Conservation (phyloP, 2,113 vertebrate species). For the Apodemus speciosus region DNA sequence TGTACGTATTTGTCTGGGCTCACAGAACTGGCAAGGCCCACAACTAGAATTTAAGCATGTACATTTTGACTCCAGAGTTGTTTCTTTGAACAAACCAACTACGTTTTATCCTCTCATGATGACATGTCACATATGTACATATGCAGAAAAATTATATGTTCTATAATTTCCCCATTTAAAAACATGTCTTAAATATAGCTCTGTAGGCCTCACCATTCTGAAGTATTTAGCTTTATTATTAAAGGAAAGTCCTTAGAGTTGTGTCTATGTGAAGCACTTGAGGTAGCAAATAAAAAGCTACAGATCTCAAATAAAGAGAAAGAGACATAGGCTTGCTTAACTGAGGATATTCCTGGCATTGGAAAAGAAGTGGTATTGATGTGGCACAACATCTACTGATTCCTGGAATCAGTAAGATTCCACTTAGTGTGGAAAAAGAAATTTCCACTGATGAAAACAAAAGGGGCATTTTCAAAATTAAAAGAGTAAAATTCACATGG, state of each 20-base stretch:
- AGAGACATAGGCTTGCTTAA: not conserved
- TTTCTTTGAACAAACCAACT: not conserved
- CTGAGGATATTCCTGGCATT: not conserved
- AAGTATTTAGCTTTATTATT: slow-evolving; percentile 3
- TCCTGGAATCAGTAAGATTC: too few relatives aligned
- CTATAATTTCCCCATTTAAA: not conserved
- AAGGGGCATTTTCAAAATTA: not conserved
- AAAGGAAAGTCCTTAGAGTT: not conserved
- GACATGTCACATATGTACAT: not conserved
- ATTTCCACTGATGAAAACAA: not conserved
- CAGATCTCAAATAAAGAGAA: not conserved
- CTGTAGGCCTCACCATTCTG: not conserved
- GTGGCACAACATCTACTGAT: not conserved
- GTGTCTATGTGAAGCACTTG: not conserved
- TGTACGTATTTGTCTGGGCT: not conserved
- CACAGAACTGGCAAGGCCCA: slow-evolving; percentile 11
- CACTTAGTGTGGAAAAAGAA: too few relatives aligned
- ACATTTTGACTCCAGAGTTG: not conserved
- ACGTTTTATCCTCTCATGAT: not conserved
- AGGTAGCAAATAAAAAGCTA: not conserved
- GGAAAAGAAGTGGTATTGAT: not conserved
- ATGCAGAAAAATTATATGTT: not conserved
- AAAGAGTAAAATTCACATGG: not conserved
- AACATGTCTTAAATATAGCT: not conserved
- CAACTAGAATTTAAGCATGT: not conserved